Evolutionary conservation across 2,888 invertebrate species (phyloP), one percentile per base, ranked within the genome.

Genomic region (Proisotoma minuta): DNA sequence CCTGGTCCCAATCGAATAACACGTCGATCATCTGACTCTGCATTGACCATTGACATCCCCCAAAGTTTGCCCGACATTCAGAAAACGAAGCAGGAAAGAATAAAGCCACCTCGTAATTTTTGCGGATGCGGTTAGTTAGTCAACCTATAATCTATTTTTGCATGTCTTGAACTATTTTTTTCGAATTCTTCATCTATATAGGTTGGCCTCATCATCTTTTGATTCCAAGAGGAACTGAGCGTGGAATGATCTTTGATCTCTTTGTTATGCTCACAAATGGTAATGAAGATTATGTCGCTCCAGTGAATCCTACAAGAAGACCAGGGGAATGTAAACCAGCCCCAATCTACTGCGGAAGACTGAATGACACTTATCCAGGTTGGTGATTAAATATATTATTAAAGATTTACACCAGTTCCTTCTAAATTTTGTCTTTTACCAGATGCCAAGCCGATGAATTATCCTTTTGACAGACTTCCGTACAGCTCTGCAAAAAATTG

Each of bases 361-460:
- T 34, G 34, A 34, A 34, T 15, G 34, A 34, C 34, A 34, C 34
- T 8, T 34, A 34, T 34, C 34, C 34, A n/a, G n/a, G n/a, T n/a
- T n/a, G n/a, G n/a, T n/a, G n/a, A n/a, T n/a, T n/a, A n/a, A n/a
- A n/a, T n/a, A n/a, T n/a, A n/a, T n/a, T n/a, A n/a, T n/a, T n/a
- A n/a, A n/a, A n/a, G n/a, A n/a, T n/a, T n/a, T n/a, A n/a, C n/a
- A n/a, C n/a, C n/a, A n/a, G n/a, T n/a, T n/a, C n/a, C n/a, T n/a
- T n/a, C n/a, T n/a, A n/a, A n/a, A n/a, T n/a, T n/a, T n/a, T n/a
- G n/a, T n/a, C n/a, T n/a, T n/a, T n/a, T n/a, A n/a, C n/a, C n/a
- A 8, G 34, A 34, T 34, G 34, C 15, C 4, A 54, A 39, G 60
- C 78, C 88, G 5, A 92, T 92, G 91, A 15, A 56, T 15, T 56